Conservation (phyloP, 2,888 invertebrate genomes). For the Dromius quadrimaculatus region DNA sequence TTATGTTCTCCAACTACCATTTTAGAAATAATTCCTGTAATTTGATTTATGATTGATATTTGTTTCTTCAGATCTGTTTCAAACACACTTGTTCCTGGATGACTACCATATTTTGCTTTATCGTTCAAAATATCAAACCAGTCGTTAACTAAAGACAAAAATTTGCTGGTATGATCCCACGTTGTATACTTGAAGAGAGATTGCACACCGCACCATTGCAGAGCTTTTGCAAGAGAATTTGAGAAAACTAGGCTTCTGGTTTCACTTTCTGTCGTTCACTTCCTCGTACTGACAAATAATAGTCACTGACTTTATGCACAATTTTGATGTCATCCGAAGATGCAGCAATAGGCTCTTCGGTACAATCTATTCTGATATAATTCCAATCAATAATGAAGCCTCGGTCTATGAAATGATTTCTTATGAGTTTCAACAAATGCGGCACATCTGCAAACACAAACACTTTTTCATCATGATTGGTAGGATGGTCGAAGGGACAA, state of each 20-base stretch:
- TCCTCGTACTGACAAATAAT: neutral
- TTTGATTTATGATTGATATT: neutral
- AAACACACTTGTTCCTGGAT: neutral
- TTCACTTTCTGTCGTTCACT: neutral
- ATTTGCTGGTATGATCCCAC: neutral
- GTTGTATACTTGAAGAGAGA: neutral
- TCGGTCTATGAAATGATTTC: too few species aligned
- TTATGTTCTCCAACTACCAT: constrained; percentile 10
- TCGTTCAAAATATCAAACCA: constrained; percentile 13
- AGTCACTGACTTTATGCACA: neutral
- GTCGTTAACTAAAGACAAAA: neutral
- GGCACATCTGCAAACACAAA: too few species aligned
- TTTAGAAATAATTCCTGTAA: neutral
- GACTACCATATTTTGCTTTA: neutral
- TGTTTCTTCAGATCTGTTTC: neutral
- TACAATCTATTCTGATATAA: too few species aligned
- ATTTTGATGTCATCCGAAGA: neutral
- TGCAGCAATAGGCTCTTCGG: neutral
- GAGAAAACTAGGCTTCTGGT: too few species aligned
- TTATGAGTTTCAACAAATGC: too few species aligned
- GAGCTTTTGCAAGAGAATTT: neutral
- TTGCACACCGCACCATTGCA: constrained; percentile 2
- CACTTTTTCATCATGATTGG: too few species aligned
- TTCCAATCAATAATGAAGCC: too few species aligned
- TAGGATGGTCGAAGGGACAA: too few species aligned